Conservation (phyloP, 2,888 invertebrate genomes). For the Poecilus cupreus region DNA sequence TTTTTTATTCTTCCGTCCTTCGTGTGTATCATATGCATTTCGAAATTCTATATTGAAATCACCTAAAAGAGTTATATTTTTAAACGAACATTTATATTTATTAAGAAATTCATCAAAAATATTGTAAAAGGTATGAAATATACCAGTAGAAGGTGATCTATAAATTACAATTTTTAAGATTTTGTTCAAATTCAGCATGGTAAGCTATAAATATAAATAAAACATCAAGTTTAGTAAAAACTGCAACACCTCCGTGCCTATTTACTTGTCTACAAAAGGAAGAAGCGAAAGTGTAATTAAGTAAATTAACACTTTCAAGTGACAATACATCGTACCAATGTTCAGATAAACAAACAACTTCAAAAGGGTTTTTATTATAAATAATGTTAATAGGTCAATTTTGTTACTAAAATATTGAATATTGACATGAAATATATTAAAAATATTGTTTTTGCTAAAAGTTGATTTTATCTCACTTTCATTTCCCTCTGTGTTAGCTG, state of each 20-base stretch:
- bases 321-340: neutral
- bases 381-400: neutral
- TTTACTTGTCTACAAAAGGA: neutral
- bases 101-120: too few species aligned
- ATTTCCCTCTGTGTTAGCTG: neutral
- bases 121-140: too few species aligned
- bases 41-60: neutral
- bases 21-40: neutral
- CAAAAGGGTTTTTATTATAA: neutral
- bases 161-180: too few species aligned
- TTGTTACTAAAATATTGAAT: neutral
- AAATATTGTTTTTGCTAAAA: neutral
- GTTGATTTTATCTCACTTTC: neutral
- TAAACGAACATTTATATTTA: slow-evolving; percentile 7
- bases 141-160: too few species aligned
- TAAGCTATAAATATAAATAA: neutral
- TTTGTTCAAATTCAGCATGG: slow-evolving; percentile 11
- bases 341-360: neutral
- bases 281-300: neutral
- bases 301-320: neutral
- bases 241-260: neutral
- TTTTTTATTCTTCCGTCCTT: neutral
- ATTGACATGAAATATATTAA: neutral
- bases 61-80: neutral
- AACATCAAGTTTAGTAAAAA: neutral